Percentiles rank a stretch among this genome's conserved stretches.
Evolutionary conservation across 2,888 invertebrate genomes (phyloP).

Genomic region (Ennomos fuscantarius): DNA sequence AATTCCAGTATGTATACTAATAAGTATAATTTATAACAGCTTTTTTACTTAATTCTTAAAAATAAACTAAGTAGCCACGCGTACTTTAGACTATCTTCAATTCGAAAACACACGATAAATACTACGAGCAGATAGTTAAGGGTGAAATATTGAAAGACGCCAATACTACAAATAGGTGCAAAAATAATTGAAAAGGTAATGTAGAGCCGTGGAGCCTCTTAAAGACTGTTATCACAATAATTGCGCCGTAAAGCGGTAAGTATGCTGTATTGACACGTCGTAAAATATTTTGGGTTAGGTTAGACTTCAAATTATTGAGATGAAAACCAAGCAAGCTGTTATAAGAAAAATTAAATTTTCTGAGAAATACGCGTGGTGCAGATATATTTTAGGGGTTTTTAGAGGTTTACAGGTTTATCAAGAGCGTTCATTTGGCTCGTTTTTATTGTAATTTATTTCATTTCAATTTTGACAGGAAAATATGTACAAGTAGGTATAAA

Average conservation of each 20-base stretch:
- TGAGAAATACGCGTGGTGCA: background rate
- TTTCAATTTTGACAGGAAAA: too few relatives aligned
- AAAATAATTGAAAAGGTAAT: slow-evolving; percentile 10
- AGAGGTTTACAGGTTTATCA: background rate
- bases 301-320: slow-evolving; percentile 5
- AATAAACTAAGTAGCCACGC: too few relatives aligned
- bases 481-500: too few relatives aligned
- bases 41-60: too few relatives aligned
- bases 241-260: slow-evolving; percentile 15
- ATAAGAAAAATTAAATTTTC: slow-evolving; percentile 4
- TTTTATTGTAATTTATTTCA: background rate
- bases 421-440: background rate
- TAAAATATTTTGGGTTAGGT: slow-evolving; percentile 9
- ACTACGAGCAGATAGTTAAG: too few relatives aligned
- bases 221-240: slow-evolving; percentile 19
- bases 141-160: too few relatives aligned
- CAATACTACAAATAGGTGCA: background rate
- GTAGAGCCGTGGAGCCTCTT: slow-evolving; percentile 2
- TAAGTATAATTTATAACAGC: too few relatives aligned
- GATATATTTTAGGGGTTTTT: too few relatives aligned
- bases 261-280: slow-evolving; percentile 14
- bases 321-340: slow-evolving; percentile 9
- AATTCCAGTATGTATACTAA: too few relatives aligned
- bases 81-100: too few relatives aligned
- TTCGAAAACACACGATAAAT: too few relatives aligned